Evolutionary conservation across 2,888 invertebrate species (phyloP), one percentile per base, ranked within the genome.

Genomic region (Byasa hedistus): DNA sequence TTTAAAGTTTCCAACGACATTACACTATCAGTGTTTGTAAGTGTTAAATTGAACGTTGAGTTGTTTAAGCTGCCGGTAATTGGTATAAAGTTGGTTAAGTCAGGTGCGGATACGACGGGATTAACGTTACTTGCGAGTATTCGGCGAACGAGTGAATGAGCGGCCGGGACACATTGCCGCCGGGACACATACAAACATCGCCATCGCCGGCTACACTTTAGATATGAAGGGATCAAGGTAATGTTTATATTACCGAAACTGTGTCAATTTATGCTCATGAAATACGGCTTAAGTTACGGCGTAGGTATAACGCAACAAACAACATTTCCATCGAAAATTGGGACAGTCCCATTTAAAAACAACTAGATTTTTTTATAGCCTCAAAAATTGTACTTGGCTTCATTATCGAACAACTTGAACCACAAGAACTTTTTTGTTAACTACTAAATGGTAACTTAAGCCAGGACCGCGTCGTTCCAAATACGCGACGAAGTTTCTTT

Each of bases 141-240:
- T 60, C 12, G 27, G 57, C 51, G 23, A 17, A 17, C 51, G 4
- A 21, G n/a, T 10, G 22, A 21, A 36, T 39, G 36, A 32, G n/a
- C n/a, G 60, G 55, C 8, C 10, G 48, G 36, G 23, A n/a, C 51
- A 57, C 59, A 55, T 64, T 64, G n/a, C n/a, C n/a, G n/a, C n/a
- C n/a, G n/a, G n/a, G n/a, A n/a, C n/a, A n/a, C n/a, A n/a, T n/a
- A n/a, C n/a, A 55, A 58, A 64, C 58, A 59, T 44, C 17, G 39
- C 44, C 24, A 54, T 60, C 60, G 56, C 36, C 19, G 2, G 5
- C 60, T 21, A 51, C 61, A 57, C 51, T 65, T 61, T 61, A 61
- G 65, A 65, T 65, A 65, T 60, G 61, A 65, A 44, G 61, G 65
- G 65, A 52, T 48, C 56, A 44, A 32, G 61, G 51, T 65, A 52